These are phyloP conservation scores for Pelmatolapia mariae DNA, from an alignment of 2,113 vertebrate species.

Conservation along the genomic window DNA sequence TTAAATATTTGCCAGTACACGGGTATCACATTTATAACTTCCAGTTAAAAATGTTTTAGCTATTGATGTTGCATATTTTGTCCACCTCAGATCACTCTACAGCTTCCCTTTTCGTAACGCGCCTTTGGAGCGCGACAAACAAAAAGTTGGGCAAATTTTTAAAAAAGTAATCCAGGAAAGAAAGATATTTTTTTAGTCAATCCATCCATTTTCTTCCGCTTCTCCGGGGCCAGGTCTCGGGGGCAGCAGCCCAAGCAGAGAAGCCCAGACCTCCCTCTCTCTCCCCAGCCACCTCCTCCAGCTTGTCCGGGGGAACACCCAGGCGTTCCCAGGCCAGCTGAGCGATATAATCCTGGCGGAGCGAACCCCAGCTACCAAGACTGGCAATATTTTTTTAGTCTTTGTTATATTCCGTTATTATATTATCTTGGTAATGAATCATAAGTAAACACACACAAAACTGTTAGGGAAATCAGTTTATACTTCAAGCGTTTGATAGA, in stretches of 20 bases:
- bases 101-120: neutral
- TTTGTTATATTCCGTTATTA: neutral
- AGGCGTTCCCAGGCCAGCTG: neutral
- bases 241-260: neutral
- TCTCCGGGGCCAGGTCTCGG: neutral
- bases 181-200: neutral
- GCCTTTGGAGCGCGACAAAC: neutral
- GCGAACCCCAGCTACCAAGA: neutral
- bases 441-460: neutral
- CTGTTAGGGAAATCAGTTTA: neutral
- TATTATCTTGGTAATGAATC: neutral
- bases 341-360: neutral
- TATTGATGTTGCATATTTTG: neutral
- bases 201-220: neutral
- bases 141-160: neutral
- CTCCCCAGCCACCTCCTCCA: neutral
- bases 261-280: neutral
- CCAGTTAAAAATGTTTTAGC: neutral
- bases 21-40: neutral
- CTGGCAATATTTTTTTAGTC: neutral
- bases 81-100: neutral
- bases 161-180: neutral
- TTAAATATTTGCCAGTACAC: neutral
- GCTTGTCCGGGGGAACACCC: neutral
- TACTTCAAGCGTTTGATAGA: neutral